Evolutionary conservation across 1,140 invertebrate species (phyloP).

Genomic region (Neoseiulus cucumeris): DNA sequence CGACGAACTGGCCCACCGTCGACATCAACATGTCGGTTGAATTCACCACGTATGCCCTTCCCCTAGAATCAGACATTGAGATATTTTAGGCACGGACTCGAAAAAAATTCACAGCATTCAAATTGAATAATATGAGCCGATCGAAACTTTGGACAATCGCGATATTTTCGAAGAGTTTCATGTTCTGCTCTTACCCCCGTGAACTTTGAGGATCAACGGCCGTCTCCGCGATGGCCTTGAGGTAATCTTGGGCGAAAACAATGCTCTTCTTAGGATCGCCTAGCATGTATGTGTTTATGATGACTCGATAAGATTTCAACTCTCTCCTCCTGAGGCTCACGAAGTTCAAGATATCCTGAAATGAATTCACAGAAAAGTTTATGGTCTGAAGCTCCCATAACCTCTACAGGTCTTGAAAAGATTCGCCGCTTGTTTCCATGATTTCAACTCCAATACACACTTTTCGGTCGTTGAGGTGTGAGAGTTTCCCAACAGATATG

Average conservation of each 20-base stretch:
- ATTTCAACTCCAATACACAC: not conserved
- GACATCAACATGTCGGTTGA: not conserved
- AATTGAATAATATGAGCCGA: not conserved
- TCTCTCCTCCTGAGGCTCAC: not conserved
- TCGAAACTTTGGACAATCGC: too few relatives aligned
- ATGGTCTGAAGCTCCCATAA: not conserved
- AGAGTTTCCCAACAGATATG: not conserved
- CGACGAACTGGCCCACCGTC: not conserved
- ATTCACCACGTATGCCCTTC: not conserved
- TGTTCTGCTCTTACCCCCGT: conserved; percentile 1
- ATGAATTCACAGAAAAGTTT: too few relatives aligned
- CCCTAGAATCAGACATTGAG: too few relatives aligned
- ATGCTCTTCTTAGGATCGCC: not conserved
- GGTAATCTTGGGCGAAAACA: conserved; percentile 2
- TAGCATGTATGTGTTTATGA: conserved; percentile 6
- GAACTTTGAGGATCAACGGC: not conserved
- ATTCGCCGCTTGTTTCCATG: not conserved
- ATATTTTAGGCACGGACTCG: too few relatives aligned
- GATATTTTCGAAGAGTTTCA: not conserved
- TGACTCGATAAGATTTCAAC: not conserved
- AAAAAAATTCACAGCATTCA: too few relatives aligned
- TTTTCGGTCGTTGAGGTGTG: conserved; percentile 3
- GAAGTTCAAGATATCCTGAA: not conserved
- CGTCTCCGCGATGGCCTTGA: not conserved
- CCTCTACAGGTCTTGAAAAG: not conserved